These are phyloP conservation scores for Xylophagus ater DNA, from an alignment of 2,888 invertebrate genomes.

Conservation along the genomic window DNA sequence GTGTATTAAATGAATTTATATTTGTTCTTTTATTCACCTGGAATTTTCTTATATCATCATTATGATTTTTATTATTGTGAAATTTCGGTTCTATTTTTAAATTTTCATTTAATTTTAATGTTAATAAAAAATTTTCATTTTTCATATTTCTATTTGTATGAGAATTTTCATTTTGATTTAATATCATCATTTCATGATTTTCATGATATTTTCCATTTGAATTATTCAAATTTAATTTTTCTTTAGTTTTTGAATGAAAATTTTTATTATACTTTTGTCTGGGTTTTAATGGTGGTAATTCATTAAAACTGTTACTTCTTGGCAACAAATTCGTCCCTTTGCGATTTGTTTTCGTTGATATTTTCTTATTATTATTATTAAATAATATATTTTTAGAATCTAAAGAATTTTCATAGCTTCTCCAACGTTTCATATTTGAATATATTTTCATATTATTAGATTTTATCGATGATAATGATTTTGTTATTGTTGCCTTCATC, in stretches of 20 bases:
- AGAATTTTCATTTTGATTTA: not conserved
- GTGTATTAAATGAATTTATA: too few relatives aligned
- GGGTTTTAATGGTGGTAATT: slow-evolving; percentile 18
- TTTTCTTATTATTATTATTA: too few relatives aligned
- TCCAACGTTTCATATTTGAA: slow-evolving; percentile 23
- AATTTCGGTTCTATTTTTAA: slow-evolving; percentile 4
- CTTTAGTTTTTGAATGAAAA: slow-evolving; percentile 5
- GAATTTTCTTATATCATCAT: too few relatives aligned
- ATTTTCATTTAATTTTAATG: slow-evolving; percentile 10
- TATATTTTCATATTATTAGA: slow-evolving; percentile 30
- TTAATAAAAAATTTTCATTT: slow-evolving; percentile 4
- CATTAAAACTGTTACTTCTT: slow-evolving; percentile 18
- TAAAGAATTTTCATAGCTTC: slow-evolving; percentile 6
- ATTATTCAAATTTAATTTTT: slow-evolving; percentile 15
- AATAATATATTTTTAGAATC: too few relatives aligned
- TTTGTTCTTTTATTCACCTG: too few relatives aligned
- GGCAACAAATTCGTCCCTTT: too few relatives aligned
- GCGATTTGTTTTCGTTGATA: too few relatives aligned
- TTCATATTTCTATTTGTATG: not conserved
- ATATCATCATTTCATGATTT: slow-evolving; percentile 4
- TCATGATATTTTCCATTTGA: slow-evolving; percentile 13
- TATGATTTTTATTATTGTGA: too few relatives aligned
- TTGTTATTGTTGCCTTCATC: too few relatives aligned
- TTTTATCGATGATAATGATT: too few relatives aligned
- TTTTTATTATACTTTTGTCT: slow-evolving; percentile 10